These are phyloP conservation scores for Petrocephalus zakoni DNA, from an alignment of 2,113 vertebrate genomes.

Conservation along the genomic window DNA sequence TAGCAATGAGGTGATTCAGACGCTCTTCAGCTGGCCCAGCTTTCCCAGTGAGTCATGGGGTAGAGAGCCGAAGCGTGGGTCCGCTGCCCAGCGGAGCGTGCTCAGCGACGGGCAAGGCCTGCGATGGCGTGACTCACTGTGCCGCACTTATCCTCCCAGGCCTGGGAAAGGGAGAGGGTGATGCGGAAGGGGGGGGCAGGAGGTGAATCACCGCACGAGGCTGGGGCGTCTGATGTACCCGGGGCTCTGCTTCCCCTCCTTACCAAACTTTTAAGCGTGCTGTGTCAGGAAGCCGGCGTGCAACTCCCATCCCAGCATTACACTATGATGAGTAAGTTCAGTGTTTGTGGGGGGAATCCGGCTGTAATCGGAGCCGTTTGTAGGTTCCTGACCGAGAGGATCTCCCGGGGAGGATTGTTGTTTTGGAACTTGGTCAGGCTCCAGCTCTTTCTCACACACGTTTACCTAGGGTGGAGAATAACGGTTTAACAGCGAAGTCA, in stretches of 20 bases:
- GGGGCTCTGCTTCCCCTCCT: background rate
- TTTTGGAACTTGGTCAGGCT: slow-evolving; percentile 19
- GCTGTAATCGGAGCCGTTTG: background rate
- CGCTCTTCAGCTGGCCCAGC: background rate
- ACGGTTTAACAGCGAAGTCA: background rate
- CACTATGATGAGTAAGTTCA: background rate
- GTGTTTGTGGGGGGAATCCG: background rate
- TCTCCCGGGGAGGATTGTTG: background rate
- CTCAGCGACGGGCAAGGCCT: background rate
- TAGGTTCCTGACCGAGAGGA: background rate
- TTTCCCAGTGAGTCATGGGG: background rate
- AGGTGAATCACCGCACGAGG: slow-evolving; percentile 13
- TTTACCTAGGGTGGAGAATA: background rate
- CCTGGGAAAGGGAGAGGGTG: background rate
- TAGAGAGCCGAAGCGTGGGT: background rate
- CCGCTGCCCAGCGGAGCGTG: background rate
- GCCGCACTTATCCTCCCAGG: background rate
- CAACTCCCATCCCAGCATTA: background rate
- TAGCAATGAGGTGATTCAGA: background rate
- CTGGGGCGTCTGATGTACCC: background rate
- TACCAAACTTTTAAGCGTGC: background rate
- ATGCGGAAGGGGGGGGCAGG: background rate
- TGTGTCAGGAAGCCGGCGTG: background rate
- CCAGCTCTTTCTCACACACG: background rate
- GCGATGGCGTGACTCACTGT: background rate